Base-by-base conservation (phyloP, 2,113 vertebrate species). In the Cheirogaleus medius region DNA sequence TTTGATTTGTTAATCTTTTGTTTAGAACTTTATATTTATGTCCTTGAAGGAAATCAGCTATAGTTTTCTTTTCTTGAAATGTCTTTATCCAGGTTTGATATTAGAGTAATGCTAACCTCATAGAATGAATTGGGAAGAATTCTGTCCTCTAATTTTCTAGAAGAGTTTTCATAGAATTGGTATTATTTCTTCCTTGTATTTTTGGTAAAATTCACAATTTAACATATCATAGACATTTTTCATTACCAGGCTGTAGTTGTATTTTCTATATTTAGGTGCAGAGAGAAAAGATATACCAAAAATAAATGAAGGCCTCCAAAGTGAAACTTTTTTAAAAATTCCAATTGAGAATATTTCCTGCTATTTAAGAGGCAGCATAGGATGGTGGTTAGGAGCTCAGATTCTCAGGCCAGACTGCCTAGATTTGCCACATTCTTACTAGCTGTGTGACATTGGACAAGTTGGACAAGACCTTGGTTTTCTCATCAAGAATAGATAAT, bases 191-290 rank as follows among this genome's bases (percentile, higher is more conserved):
- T 92, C 54, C 29, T 80, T 89, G 1, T 13, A 29, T 42, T 17
- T 90, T 93, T 86, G 8, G 9, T 69, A 63, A 32, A 73, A 80
- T 66, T 68, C 44, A 86, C 15, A 34, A 27, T 60, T 93, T 81
- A 77, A 66, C 11, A 47, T 87, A 60, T 58, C 78, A 86, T 32
- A 92, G 34, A 73, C 58, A 9, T n/a, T 94, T 87, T 87, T 78
- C n/a, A 83, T 87, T 90, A 82, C n/a, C 76, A 68, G 17, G 8
- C 32, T 87, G 20, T 52, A 71, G 9, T 63, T 94, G 47, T 89
- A 69, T 84, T 86, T 96, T 76, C 71, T 91, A 73, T 82, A 77
- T 97, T 83, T 78, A 93, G 83, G 47, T 80, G 29, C 42, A 91
- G 83, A 83, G 4, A 82, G 54, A 94, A 92, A 56, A 56, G 17